Percentiles rank a stretch among this genome's conserved stretches.
Conservation (phyloP, 2,797 vertebrate genomes). For the Botia almorhae region DNA sequence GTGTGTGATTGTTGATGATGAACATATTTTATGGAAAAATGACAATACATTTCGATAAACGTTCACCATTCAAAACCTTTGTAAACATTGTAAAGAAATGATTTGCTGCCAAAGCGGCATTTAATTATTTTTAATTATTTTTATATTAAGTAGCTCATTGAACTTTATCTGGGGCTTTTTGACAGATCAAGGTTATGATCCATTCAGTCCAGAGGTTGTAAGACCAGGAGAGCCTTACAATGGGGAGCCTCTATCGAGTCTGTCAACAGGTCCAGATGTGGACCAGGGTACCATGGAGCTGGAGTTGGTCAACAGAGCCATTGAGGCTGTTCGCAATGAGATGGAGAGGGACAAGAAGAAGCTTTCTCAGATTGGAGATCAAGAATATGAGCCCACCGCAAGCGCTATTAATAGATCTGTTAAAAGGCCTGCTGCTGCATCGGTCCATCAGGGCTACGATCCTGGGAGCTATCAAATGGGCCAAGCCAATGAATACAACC, state of each 20-base stretch:
- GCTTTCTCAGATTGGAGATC: slow-evolving; percentile 79
- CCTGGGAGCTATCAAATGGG: slow-evolving; percentile 83
- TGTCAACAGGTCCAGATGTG: slow-evolving; percentile 63
- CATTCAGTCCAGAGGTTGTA: slow-evolving; percentile 90
- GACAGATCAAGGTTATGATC: slow-evolving; percentile 90
- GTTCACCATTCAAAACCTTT: background rate
- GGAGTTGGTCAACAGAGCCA: slow-evolving; percentile 92
- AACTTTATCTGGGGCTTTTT: background rate
- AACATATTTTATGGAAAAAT: background rate
- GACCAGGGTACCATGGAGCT: slow-evolving; percentile 84
- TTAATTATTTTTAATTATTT: no score
- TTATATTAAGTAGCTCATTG: background rate
- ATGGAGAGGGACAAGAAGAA: slow-evolving; percentile 92
- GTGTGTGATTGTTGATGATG: background rate
- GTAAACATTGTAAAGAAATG: background rate
- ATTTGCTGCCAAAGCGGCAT: no score
- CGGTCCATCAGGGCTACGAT: slow-evolving; percentile 80
- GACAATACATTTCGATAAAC: background rate
- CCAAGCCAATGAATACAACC: slow-evolving; percentile 82
- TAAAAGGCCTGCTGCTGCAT: slow-evolving; percentile 60
- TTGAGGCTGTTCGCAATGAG: slow-evolving; percentile 89
- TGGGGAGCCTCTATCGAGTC: slow-evolving; percentile 68
- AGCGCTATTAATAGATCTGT: slow-evolving; percentile 66
- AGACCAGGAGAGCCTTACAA: slow-evolving; percentile 73
- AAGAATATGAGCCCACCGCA: slow-evolving; percentile 81